Conservation (phyloP, 2,888 invertebrate genomes). For the Crossocerus cetratus region DNA sequence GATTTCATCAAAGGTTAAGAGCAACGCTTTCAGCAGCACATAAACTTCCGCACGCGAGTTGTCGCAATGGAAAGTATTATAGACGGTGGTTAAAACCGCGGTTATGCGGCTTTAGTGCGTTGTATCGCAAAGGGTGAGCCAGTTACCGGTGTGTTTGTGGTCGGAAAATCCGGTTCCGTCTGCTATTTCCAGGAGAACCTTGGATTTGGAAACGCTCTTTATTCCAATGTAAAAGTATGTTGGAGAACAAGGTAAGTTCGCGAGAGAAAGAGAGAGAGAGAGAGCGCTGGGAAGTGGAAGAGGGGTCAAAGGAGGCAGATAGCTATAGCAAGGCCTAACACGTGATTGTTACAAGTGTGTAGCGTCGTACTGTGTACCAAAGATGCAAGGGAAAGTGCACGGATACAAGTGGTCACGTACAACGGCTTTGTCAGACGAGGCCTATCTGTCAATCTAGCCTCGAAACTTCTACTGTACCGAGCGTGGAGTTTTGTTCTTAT, state of each 20-base stretch:
- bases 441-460: slow-evolving; percentile 64
- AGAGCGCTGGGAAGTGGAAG: slow-evolving; percentile 8
- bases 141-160: slow-evolving; percentile 43
- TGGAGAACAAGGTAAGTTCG: not conserved
- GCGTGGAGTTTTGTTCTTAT: slow-evolving; percentile 7
- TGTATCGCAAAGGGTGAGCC: slow-evolving; percentile 12
- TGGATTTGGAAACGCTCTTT: slow-evolving; percentile 46
- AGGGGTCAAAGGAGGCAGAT: slow-evolving; percentile 1
- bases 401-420: slow-evolving; percentile 65
- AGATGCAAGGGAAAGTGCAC: slow-evolving; percentile 54
- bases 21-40: too few relatives aligned
- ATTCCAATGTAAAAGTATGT: slow-evolving; percentile 47
- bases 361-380: slow-evolving; percentile 41
- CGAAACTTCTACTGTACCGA: slow-evolving; percentile 50
- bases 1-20: too few relatives aligned
- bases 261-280: not conserved
- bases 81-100: too few relatives aligned
- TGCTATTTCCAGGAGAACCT: slow-evolving; percentile 57
- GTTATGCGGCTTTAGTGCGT: not conserved
- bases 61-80: too few relatives aligned
- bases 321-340: slow-evolving; percentile 31
- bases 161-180: slow-evolving; percentile 50
- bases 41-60: too few relatives aligned
- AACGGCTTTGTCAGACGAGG: slow-evolving; percentile 62
- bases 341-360: slow-evolving; percentile 21